phyloP scores from a whole-genome alignment of 2,888 invertebrate genomes.

The Scrobipalpa costella region DNA sequence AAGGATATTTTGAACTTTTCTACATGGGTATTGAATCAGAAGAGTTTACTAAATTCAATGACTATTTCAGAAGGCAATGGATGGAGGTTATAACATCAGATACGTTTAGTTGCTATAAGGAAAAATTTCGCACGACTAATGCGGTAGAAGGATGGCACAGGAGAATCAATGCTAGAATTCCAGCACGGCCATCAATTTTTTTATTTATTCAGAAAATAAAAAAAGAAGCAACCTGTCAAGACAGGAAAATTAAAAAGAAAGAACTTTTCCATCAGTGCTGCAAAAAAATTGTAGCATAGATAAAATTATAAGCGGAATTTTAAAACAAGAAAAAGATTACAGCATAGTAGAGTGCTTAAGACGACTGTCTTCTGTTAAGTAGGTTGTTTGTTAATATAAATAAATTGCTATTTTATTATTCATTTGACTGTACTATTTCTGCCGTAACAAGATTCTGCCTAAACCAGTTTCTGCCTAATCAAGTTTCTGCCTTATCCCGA shows the following conservation, averaged over 20 bases:
- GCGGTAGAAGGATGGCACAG: no score
- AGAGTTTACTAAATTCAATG: conserved; percentile 8
- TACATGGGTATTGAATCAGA: background rate
- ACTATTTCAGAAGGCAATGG: conserved; percentile 25
- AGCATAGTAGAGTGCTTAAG: no score
- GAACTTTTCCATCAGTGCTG: background rate
- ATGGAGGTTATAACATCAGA: conserved; percentile 18
- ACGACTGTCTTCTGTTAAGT: no score
- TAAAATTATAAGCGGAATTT: conserved; percentile 2
- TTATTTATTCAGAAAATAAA: background rate
- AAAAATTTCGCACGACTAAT: conserved; percentile 11
- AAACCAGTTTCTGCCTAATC: no score
- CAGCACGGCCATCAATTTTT: no score
- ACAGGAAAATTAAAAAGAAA: conserved; percentile 18
- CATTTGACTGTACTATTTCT: no score
- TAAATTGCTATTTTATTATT: background rate
- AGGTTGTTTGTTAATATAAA: no score
- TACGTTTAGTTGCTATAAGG: conserved; percentile 19
- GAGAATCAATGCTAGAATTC: no score
- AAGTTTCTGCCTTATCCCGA: no score
- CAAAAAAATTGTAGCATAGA: conserved; percentile 3
- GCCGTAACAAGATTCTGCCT: no score
- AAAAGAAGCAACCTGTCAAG: conserved; percentile 6
- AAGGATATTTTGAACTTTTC: conserved; percentile 20
- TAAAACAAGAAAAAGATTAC: conserved; percentile 21